Evolutionary conservation across 2,888 invertebrate genomes (phyloP).

Genomic region (Scaptomyza caliginosa): DNA sequence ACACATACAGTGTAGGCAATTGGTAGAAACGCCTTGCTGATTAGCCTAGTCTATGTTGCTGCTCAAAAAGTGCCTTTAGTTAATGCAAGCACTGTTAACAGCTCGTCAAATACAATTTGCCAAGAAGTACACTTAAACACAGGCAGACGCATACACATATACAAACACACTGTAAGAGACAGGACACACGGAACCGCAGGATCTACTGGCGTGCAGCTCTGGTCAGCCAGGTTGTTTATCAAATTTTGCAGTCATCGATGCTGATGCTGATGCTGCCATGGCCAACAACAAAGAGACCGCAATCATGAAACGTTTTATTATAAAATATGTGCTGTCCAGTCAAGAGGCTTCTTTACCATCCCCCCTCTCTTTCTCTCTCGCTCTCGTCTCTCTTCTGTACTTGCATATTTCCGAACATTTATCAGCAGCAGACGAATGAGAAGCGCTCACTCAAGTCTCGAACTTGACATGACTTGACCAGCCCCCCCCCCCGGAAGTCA

Average conservation of each 20-base stretch:
- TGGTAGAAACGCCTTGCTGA: conserved; percentile 64
- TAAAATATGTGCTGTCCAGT: conserved; percentile 54
- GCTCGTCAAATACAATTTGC: conserved; percentile 71
- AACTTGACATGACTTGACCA: conserved; percentile 63
- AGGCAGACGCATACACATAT: conserved; percentile 9
- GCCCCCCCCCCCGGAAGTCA: conserved; percentile 15
- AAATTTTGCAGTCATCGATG: conserved; percentile 64
- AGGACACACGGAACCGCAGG: conserved; percentile 7
- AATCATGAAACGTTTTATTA: conserved; percentile 74
- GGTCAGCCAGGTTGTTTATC: conserved; percentile 45
- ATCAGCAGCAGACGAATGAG: conserved; percentile 44
- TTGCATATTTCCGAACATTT: conserved; percentile 65
- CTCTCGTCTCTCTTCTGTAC: conserved; percentile 12
- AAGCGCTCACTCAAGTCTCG: conserved; percentile 42
- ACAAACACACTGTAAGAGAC: background rate
- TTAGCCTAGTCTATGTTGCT: conserved; percentile 37
- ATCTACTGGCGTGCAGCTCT: conserved; percentile 16
- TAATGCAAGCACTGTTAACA: conserved; percentile 61
- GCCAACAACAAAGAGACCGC: conserved; percentile 58
- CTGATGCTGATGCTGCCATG: conserved; percentile 31
- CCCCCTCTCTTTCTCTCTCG: background rate
- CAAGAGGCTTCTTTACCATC: background rate
- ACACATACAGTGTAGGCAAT: conserved; percentile 25
- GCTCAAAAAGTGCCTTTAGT: conserved; percentile 18
- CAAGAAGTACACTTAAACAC: conserved; percentile 28